A percentile compares a stretch with the other conserved stretches of the same genome.
phyloP scores from a whole-genome alignment of 2,113 vertebrate species.

The Malurus elegans region DNA sequence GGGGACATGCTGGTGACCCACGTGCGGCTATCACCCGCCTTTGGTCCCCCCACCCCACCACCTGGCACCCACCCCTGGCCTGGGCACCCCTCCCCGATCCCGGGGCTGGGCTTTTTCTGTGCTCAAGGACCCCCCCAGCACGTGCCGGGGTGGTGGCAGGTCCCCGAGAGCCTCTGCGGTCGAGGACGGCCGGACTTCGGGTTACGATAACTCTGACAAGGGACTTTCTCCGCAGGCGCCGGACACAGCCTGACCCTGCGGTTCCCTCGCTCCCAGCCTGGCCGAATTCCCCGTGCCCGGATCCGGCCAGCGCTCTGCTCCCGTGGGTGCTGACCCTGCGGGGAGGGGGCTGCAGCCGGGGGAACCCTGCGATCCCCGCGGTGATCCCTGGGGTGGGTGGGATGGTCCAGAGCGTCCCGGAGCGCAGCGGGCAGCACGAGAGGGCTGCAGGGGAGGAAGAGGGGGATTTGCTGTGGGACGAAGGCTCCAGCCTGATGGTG shows the following conservation, averaged over 20 bases:
- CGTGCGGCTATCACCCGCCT: neutral
- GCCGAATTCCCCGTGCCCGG: neutral
- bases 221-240: neutral
- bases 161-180: neutral
- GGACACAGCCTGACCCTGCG: slow-evolving; percentile 1
- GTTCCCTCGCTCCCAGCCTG: neutral
- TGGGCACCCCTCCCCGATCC: rapidly evolving
- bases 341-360: neutral
- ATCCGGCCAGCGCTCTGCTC: rapidly evolving
- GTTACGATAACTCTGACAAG: neutral
- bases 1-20: neutral
- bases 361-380: neutral
- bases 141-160: rapidly evolving
- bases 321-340: neutral
- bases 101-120: neutral
- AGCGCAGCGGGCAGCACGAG: rapidly evolving
- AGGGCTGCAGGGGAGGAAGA: neutral
- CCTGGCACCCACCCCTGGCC: neutral
- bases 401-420: neutral
- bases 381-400: rapidly evolving
- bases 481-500: neutral
- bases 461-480: neutral
- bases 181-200: rapidly evolving
- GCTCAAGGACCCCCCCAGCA: neutral
- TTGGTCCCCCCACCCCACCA: neutral